Base-by-base conservation (phyloP, 1,140 invertebrate genomes). In the Proales similis region DNA sequence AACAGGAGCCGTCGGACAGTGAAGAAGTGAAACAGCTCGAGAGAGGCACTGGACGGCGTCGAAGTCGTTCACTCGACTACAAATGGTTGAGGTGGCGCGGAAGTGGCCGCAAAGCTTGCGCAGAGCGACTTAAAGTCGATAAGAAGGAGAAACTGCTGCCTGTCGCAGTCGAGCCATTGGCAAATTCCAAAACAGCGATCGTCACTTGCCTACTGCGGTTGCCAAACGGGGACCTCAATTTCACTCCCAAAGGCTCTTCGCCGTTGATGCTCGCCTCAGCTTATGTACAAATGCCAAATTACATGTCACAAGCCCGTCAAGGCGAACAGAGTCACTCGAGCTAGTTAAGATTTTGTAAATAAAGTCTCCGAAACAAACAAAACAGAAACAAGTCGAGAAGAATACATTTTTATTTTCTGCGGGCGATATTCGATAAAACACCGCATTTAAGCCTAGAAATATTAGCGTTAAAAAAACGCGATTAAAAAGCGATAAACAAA, bases 241-340 rank as follows among this genome's bases (percentile, higher is more conserved):
- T 36, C 20, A 57, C 45, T 4, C 51, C 51, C 14, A 57, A 57
- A 26, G 51, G 51, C 17, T 57, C 51, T 57, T 57, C 51, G 20
- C 24, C 32, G 11, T 57, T 57, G 14, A 57, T 42, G 33, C 27
- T 57, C 11, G 33, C 36, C 20, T 57, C 51, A 12, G 32, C 51
- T 42, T 57, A 42, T 57, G 36, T 57, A 38, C 29, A 42, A 30
- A 19, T 57, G n/a, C n/a, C n/a, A n/a, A n/a, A n/a, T n/a, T n/a
- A n/a, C n/a, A n/a, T n/a, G n/a, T n/a, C n/a, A n/a, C n/a, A n/a
- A n/a, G n/a, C n/a, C n/a, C n/a, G n/a, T n/a, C n/a, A n/a, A n/a
- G n/a, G n/a, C n/a, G n/a, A n/a, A n/a, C n/a, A n/a, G n/a, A n/a
- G n/a, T n/a, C n/a, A n/a, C n/a, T n/a, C n/a, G n/a, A 20, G 20